Evolutionary conservation across 2,888 invertebrate genomes (phyloP).

Genomic region (Apodemia duryi): DNA sequence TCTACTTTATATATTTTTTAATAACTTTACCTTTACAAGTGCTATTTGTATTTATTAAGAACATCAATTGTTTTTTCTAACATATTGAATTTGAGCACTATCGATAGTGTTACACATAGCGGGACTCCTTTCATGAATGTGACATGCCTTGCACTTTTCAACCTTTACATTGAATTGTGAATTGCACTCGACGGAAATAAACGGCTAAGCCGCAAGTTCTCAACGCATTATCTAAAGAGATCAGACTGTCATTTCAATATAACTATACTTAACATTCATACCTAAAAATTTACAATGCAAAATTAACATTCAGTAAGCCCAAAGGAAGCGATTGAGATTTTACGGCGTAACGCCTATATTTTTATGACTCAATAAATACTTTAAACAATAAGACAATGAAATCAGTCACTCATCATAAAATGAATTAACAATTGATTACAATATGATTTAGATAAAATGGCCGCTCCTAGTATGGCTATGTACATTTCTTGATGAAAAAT

Average conservation of each 20-base stretch:
- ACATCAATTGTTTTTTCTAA: too few relatives aligned
- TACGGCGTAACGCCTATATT: constrained; percentile 30
- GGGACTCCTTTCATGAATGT: too few relatives aligned
- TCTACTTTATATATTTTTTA: too few relatives aligned
- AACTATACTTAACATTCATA: constrained; percentile 73
- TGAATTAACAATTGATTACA: constrained; percentile 66
- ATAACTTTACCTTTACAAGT: too few relatives aligned
- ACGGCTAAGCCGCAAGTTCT: constrained; percentile 42
- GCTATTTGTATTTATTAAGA: too few relatives aligned
- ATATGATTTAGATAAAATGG: constrained; percentile 28
- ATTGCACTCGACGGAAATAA: constrained; percentile 41
- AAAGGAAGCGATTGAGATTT: constrained; percentile 37
- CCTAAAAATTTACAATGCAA: constrained; percentile 70
- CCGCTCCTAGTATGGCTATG: neutral
- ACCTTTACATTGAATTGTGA: constrained; percentile 25
- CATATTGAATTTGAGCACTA: too few relatives aligned
- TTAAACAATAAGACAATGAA: constrained; percentile 56
- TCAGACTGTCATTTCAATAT: constrained; percentile 74
- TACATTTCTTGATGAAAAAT: too few relatives aligned
- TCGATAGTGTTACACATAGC: too few relatives aligned
- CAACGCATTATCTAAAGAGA: constrained; percentile 70
- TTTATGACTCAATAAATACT: constrained; percentile 37
- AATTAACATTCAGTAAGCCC: constrained; percentile 39
- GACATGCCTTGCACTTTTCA: constrained; percentile 20
- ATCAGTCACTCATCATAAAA: constrained; percentile 61